Evolutionary conservation across 2,113 vertebrate species (phyloP).

Genomic region (Cygnus atratus): DNA sequence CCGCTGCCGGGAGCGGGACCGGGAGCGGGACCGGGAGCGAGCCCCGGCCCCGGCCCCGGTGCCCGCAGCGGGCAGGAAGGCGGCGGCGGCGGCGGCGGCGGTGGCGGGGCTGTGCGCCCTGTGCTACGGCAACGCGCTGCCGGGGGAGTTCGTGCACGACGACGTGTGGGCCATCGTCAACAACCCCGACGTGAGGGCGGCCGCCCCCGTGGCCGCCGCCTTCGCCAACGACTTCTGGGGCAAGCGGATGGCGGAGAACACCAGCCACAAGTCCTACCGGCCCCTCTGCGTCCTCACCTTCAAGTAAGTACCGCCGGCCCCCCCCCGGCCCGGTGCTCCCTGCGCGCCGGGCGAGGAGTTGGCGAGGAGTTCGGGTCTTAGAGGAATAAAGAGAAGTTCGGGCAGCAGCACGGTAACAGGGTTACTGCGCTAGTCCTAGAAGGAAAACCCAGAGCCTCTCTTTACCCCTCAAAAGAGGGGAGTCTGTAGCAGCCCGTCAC

Average conservation of each 20-base stretch:
- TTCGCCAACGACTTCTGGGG: conserved; percentile 97
- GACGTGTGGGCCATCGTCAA: conserved; percentile 96
- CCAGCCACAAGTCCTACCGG: conserved; percentile 97
- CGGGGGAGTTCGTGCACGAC: conserved; percentile 95
- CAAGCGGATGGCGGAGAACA: conserved; percentile 92
- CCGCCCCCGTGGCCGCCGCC: conserved; percentile 79
- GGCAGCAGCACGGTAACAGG: background rate
- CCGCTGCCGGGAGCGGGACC: background rate
- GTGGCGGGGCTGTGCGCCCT: conserved; percentile 80
- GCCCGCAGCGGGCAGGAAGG: too few relatives aligned
- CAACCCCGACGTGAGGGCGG: conserved; percentile 89
- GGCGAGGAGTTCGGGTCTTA: background rate
- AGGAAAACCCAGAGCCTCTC: background rate
- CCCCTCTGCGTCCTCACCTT: conserved; percentile 95
- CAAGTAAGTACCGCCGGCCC: conserved; percentile 80
- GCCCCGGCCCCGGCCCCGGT: too few relatives aligned
- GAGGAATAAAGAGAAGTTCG: background rate
- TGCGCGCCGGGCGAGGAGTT: background rate
- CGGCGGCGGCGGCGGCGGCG: conserved; percentile 28
- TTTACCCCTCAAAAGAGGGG: background rate
- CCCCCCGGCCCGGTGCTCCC: too few relatives aligned
- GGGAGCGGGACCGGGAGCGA: background rate
- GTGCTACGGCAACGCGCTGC: conserved; percentile 88
- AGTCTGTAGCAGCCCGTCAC: background rate
- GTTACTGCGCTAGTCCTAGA: background rate